Percentiles rank a stretch among this genome's conserved stretches.
Conservation (phyloP, 2,797 vertebrate genomes). For the Vipera ursinii region DNA sequence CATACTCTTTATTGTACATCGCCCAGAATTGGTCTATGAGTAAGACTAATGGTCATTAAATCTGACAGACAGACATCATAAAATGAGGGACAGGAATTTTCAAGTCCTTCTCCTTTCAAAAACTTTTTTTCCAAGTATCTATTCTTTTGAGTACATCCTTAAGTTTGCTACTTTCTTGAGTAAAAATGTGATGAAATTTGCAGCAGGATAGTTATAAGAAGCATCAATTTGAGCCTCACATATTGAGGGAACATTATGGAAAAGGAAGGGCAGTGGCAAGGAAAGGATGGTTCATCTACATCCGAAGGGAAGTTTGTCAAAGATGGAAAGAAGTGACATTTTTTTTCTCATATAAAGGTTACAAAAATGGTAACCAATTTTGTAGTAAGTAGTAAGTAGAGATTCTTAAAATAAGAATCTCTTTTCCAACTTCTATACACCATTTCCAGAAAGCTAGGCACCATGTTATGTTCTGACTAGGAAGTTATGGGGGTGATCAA, state of each 20-base stretch:
- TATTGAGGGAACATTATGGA: background rate
- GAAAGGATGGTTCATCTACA: background rate
- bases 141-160: background rate
- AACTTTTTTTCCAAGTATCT: background rate
- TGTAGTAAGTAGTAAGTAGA: background rate
- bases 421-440: background rate
- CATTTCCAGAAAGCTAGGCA: background rate
- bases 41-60: background rate
- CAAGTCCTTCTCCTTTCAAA: background rate
- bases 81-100: background rate
- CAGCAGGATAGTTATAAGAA: background rate
- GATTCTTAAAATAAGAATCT: background rate
- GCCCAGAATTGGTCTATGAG: background rate
- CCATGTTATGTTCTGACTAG: background rate
- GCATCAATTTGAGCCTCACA: background rate
- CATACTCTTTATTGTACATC: background rate
- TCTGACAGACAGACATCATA: background rate
- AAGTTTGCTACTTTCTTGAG: background rate
- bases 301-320: background rate
- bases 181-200: background rate
- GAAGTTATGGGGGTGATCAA: background rate
- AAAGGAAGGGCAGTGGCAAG: background rate
- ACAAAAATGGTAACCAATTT: background rate
- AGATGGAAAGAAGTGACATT: background rate
- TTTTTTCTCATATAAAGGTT: background rate